A percentile compares a stretch with the other conserved stretches of the same genome.
These are phyloP conservation scores for Tachysurus fulvidraco DNA, from an alignment of 2,113 vertebrate genomes.

Conservation along the genomic window DNA sequence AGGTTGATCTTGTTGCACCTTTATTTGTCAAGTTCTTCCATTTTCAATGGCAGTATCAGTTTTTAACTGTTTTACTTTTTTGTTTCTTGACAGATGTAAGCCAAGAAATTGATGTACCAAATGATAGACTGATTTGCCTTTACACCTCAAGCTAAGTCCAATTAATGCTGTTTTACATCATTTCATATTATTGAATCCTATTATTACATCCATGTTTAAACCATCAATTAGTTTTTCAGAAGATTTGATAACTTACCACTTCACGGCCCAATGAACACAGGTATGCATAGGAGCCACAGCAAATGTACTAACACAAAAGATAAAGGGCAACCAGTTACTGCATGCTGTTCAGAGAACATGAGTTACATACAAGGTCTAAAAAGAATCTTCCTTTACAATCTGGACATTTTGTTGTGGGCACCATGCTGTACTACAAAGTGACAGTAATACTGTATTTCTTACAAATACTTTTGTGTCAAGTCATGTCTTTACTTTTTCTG, in stretches of 20 bases:
- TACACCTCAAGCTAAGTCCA: neutral
- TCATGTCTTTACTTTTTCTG: too few species aligned
- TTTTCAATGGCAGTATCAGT: too few species aligned
- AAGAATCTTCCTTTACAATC: neutral
- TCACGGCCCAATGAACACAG: neutral
- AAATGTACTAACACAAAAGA: neutral
- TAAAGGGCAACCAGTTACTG: neutral
- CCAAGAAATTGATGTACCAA: too few species aligned
- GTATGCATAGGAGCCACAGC: neutral
- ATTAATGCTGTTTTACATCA: neutral
- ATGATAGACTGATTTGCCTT: neutral
- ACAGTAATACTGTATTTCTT: neutral
- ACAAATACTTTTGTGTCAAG: too few species aligned
- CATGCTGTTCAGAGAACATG: neutral
- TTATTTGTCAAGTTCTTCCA: too few species aligned
- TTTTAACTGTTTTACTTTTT: too few species aligned
- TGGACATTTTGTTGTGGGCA: too few species aligned
- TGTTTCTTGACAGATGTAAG: too few species aligned
- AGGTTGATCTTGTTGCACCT: too few species aligned
- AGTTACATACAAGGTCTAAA: neutral
- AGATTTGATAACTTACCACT: neutral
- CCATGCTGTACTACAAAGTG: neutral
- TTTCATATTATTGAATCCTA: neutral
- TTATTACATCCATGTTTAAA: neutral
- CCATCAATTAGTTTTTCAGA: neutral